Evolutionary conservation across 2,888 invertebrate species (phyloP), one percentile per base, ranked within the genome.

Genomic region (Megastigmus dorsalis): DNA sequence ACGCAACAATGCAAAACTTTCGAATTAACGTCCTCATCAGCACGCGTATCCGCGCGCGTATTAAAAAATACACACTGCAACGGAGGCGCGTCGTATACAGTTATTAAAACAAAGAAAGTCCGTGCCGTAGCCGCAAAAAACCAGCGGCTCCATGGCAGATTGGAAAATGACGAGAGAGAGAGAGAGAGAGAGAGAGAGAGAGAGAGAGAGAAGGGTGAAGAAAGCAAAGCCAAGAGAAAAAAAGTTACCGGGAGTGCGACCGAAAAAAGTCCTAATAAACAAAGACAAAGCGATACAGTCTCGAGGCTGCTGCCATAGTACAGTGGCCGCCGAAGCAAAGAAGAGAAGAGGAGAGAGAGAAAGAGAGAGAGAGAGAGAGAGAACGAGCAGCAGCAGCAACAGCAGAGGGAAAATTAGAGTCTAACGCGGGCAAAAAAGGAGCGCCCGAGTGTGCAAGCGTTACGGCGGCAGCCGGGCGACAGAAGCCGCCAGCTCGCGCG

Each of bases 401-500:
- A 13, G 38, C 7, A 15, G 52, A 41, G 66, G 66, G 62, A 72
- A 74, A 69, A 74, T 74, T 74, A 69, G 68, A 74, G 74, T 57
- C 41, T 55, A 67, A 62, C 55, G 68, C 20, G 54, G 4, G 57
- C 50, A 57, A 68, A 74, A 74, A 74, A 28, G 18, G 15, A n/a
- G 7, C 28, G 6, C 20, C 28, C 5, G 59, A 10, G 20, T 18
- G 20, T 13, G 50, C 36, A 26, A 36, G 20, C 2, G 63, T 15
- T n/a, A 15, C 18, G 7, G 45, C 63, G 57, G 60, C 74, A 43
- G 73, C 38, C 55, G 74, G 57, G n/a, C 15, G 57, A 50, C 50
- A 55, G 62, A 26, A 20, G 73, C 62, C 28, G 62, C 33, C 10
- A 3, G n/a, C n/a, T n/a, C n/a, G n/a, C 20, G 41, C 33, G 20